Conservation (phyloP, 2,797 vertebrate genomes). For the Phrynocephalus forsythii region DNA sequence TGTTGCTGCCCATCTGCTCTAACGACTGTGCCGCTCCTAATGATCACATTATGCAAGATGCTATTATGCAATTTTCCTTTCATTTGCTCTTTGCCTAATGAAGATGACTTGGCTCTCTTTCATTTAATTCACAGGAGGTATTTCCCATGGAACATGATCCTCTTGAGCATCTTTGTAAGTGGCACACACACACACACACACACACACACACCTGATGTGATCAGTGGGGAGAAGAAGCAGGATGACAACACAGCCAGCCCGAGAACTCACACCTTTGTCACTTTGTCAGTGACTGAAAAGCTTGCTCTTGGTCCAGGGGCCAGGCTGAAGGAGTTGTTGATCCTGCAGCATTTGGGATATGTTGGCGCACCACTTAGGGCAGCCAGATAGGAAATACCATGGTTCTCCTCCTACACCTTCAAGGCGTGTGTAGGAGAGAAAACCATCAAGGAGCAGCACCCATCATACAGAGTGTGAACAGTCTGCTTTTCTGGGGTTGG, state of each 20-base stretch:
- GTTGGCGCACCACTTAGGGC: no score
- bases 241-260: not conserved
- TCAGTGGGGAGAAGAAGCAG: rapidly evolving
- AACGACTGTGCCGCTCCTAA: not conserved
- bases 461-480: not conserved
- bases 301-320: not conserved
- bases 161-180: constrained; percentile 93
- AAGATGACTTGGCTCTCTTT: constrained; percentile 30
- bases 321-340: not conserved
- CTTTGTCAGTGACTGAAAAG: not conserved
- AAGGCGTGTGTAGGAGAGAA: not conserved
- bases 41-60: constrained; percentile 19
- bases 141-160: constrained; percentile 95
- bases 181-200: not conserved
- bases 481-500: no score
- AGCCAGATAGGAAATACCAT: not conserved
- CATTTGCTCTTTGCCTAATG: not conserved
- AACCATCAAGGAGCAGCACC: not conserved
- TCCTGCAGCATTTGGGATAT: not conserved
- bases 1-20: not conserved
- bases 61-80: constrained; percentile 21
- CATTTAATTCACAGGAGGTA: constrained; percentile 83
- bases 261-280: not conserved
- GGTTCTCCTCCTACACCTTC: not conserved
- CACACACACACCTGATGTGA: not conserved